Conservation (phyloP, 1,140 invertebrate genomes). For the Drosophila dunni region DNA sequence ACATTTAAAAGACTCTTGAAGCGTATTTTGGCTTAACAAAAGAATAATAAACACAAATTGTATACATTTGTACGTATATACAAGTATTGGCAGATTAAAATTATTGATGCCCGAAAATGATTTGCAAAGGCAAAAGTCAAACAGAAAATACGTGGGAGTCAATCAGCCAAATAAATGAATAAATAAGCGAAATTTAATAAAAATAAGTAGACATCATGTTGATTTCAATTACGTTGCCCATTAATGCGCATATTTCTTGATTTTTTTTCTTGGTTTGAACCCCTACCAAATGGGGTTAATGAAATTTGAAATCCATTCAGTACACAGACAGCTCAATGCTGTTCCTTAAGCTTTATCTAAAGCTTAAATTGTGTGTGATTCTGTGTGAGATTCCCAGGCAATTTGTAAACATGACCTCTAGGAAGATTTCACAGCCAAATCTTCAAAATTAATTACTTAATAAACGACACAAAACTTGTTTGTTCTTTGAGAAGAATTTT, state of each 20-base stretch:
- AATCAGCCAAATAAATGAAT: slow-evolving; percentile 53
- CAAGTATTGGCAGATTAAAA: slow-evolving; percentile 13
- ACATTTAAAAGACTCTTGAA: slow-evolving; percentile 44
- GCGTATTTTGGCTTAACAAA: slow-evolving; percentile 63
- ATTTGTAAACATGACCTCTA: slow-evolving; percentile 70
- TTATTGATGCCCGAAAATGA: slow-evolving; percentile 68
- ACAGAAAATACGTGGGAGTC: slow-evolving; percentile 65
- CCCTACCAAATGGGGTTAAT: slow-evolving; percentile 67
- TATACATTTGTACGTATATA: slow-evolving; percentile 11
- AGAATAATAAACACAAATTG: slow-evolving; percentile 66
- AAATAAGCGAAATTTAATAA: slow-evolving; percentile 50
- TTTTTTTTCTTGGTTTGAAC: background rate
- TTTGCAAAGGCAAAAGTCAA: slow-evolving; percentile 70
- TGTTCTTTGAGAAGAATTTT: slow-evolving; percentile 1
- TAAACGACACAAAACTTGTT: background rate
- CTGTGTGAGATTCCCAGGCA: slow-evolving; percentile 48
- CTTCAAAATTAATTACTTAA: slow-evolving; percentile 43
- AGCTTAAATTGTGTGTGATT: slow-evolving; percentile 37
- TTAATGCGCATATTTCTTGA: slow-evolving; percentile 48
- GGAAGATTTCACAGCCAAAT: slow-evolving; percentile 28
- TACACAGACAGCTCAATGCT: slow-evolving; percentile 49
- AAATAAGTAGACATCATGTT: slow-evolving; percentile 77
- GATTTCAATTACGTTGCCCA: slow-evolving; percentile 77
- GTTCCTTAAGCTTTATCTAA: background rate
- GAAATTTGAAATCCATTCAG: slow-evolving; percentile 59